Conservation (phyloP, 2,797 vertebrate species). For the Picus viridis region DNA sequence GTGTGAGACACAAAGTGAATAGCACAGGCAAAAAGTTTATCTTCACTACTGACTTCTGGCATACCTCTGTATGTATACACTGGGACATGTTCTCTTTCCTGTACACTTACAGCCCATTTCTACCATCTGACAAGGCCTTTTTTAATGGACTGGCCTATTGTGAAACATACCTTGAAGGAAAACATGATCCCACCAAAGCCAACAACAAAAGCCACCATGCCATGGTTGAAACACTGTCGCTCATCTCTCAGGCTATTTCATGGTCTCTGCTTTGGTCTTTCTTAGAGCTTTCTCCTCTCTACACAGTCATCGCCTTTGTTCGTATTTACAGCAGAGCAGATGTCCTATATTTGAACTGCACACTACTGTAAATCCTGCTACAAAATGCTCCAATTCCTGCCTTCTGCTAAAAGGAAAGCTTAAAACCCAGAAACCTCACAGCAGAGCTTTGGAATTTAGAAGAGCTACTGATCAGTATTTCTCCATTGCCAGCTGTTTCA, state of each 20-base stretch:
- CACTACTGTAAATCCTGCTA: not conserved
- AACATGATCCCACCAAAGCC: not conserved
- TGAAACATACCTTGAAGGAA: not conserved
- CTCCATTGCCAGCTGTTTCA: not conserved
- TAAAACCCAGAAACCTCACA: not conserved
- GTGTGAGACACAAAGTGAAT: fast-evolving
- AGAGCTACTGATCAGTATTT: not conserved
- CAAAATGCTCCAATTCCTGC: not conserved
- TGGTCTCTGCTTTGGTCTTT: fast-evolving
- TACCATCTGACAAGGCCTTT: not conserved
- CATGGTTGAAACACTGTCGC: not conserved
- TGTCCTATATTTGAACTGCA: not conserved
- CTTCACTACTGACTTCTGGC: not conserved
- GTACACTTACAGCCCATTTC: not conserved
- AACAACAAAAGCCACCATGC: not conserved
- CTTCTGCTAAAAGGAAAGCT: not conserved
- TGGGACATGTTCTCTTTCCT: not conserved
- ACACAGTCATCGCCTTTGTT: fast-evolving
- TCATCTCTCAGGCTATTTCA: not conserved
- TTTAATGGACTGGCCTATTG: not conserved
- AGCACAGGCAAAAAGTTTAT: fast-evolving
- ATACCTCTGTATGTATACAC: not conserved
- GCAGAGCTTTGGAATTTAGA: not conserved
- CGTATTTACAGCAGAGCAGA: not conserved
- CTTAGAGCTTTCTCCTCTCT: not conserved